Percentiles rank a stretch among this genome's conserved stretches.
Conservation (phyloP, 2,888 invertebrate species). For the Brachyopa scutellaris region DNA sequence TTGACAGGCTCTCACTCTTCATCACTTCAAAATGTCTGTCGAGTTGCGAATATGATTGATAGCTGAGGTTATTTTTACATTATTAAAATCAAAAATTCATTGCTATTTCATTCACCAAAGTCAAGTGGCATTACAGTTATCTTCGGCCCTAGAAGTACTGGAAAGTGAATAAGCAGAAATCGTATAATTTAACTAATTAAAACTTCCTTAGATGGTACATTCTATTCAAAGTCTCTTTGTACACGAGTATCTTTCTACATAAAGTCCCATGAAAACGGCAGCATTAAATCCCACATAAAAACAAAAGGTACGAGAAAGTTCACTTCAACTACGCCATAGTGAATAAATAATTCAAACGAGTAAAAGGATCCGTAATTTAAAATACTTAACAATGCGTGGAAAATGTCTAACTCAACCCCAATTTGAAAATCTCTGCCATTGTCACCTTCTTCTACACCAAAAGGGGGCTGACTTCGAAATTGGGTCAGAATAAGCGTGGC, state of each 20-base stretch:
- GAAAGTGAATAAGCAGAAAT: too few relatives aligned
- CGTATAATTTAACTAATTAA: slow-evolving; percentile 4
- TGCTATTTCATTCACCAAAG: too few relatives aligned
- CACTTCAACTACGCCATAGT: slow-evolving; percentile 20
- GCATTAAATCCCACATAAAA: too few relatives aligned
- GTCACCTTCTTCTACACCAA: slow-evolving; percentile 7
- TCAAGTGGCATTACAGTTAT: too few relatives aligned
- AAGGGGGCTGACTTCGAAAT: slow-evolving; percentile 14
- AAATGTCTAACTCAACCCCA: slow-evolving; percentile 6
- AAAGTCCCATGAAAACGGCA: not conserved
- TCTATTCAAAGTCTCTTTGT: not conserved
- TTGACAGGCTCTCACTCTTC: too few relatives aligned
- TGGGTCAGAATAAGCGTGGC: slow-evolving; percentile 12
- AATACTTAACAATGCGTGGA: slow-evolving; percentile 59
- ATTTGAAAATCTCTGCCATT: slow-evolving; percentile 13
- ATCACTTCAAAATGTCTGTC: too few relatives aligned
- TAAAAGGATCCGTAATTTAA: slow-evolving; percentile 50
- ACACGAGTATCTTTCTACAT: not conserved
- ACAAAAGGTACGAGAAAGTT: slow-evolving; percentile 18
- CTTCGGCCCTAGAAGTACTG: too few relatives aligned
- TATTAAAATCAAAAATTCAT: too few relatives aligned
- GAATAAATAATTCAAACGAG: slow-evolving; percentile 61
- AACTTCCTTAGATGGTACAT: not conserved
- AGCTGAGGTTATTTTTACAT: too few relatives aligned
- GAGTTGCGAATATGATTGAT: too few relatives aligned